phyloP scores from a whole-genome alignment of 2,888 invertebrate genomes.

The Acronicta leporina region DNA sequence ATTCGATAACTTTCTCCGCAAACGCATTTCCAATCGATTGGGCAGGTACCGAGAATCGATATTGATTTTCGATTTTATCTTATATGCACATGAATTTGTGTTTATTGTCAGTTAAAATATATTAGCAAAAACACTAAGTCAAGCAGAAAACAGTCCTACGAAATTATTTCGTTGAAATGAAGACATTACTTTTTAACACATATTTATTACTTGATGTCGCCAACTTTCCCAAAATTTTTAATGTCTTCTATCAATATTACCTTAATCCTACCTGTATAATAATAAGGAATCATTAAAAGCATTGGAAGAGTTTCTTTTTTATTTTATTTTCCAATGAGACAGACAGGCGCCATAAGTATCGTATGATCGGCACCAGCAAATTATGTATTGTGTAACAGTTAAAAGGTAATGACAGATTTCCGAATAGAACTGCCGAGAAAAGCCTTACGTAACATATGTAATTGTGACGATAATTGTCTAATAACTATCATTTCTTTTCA shows the following conservation, averaged over 20 bases:
- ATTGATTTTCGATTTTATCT: constrained; percentile 43
- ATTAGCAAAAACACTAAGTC: too few relatives aligned
- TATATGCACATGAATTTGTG: constrained; percentile 11
- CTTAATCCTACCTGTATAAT: neutral
- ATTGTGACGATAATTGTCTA: constrained; percentile 45
- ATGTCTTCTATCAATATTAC: too few relatives aligned
- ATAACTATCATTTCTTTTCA: constrained; percentile 15
- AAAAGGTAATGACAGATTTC: constrained; percentile 61
- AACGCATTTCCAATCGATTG: constrained; percentile 66
- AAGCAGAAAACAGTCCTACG: too few relatives aligned
- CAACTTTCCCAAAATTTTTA: too few relatives aligned
- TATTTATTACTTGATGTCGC: too few relatives aligned
- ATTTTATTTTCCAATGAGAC: constrained; percentile 66
- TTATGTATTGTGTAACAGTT: constrained; percentile 75
- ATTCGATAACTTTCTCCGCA: constrained; percentile 69
- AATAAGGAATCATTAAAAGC: constrained; percentile 20
- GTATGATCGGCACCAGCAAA: constrained; percentile 68
- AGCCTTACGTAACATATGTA: constrained; percentile 54
- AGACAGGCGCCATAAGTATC: constrained; percentile 65
- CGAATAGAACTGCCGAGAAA: constrained; percentile 56
- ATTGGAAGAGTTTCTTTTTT: constrained; percentile 43
- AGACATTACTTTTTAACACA: too few relatives aligned
- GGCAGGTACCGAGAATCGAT: constrained; percentile 48
- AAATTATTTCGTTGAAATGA: too few relatives aligned
- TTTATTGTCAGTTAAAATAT: too few relatives aligned